These are phyloP conservation scores for Gambusia yucatana DNA, from an alignment of 2,797 vertebrate genomes.

Conservation along the genomic window DNA sequence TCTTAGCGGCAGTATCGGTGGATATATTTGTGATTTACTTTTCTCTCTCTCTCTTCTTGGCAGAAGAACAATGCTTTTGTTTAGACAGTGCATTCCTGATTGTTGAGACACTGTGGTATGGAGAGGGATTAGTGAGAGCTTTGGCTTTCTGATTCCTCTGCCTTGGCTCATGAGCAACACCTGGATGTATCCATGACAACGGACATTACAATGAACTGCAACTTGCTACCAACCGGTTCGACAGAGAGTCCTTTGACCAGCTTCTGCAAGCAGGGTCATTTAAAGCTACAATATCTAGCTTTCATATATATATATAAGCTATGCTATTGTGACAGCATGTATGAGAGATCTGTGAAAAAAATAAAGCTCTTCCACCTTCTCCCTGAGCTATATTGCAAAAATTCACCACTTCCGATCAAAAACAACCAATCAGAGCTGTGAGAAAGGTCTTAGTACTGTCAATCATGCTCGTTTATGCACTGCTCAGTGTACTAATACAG, in stretches of 20 bases:
- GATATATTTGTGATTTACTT: constrained; percentile 60
- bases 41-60: constrained; percentile 59
- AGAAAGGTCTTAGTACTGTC: too few relatives aligned
- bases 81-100: constrained; percentile 73
- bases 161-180: constrained; percentile 71
- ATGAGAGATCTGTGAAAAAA: too few relatives aligned
- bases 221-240: constrained; percentile 85
- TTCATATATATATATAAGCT: too few relatives aligned
- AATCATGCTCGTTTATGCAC: too few relatives aligned
- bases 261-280: constrained; percentile 62
- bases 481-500: too few relatives aligned
- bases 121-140: constrained; percentile 70
- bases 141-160: constrained; percentile 65
- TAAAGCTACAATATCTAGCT: too few relatives aligned
- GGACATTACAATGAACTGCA: constrained; percentile 76
- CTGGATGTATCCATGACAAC: constrained; percentile 79
- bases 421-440: too few relatives aligned
- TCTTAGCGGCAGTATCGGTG: constrained; percentile 53
- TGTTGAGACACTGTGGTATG: constrained; percentile 71
- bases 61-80: constrained; percentile 77
- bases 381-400: too few relatives aligned
- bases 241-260: constrained; percentile 76
- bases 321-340: too few relatives aligned
- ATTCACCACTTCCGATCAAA: too few relatives aligned
- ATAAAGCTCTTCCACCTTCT: too few relatives aligned